A percentile compares a stretch with the other conserved stretches of the same genome.
phyloP scores from a whole-genome alignment of 2,888 invertebrate species.

The Polietes domitor region DNA sequence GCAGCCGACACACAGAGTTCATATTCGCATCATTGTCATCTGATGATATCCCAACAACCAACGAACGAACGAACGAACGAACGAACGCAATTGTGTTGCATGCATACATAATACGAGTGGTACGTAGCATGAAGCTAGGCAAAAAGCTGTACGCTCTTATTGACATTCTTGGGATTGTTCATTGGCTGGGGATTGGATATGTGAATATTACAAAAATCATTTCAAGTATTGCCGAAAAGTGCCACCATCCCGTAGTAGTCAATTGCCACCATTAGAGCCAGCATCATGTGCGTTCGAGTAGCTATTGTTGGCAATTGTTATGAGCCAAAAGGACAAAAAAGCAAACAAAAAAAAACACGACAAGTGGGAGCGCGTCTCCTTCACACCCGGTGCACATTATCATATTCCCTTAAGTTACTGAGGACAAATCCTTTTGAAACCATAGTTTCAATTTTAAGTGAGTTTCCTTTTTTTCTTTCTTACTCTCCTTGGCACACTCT shows the following conservation, averaged over 20 bases:
- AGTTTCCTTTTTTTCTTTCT: neutral
- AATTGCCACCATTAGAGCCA: constrained; percentile 1
- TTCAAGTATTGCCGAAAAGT: constrained; percentile 9
- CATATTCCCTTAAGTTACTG: constrained; percentile 26
- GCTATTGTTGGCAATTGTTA: constrained; percentile 23
- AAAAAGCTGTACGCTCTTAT: too few relatives aligned
- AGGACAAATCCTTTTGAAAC: constrained; percentile 58
- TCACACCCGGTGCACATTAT: constrained; percentile 2
- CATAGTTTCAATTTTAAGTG: constrained; percentile 50
- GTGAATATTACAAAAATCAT: constrained; percentile 27
- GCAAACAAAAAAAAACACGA: neutral
- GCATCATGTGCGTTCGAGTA: neutral
- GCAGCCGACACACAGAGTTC: constrained; percentile 37
- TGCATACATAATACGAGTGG: constrained; percentile 2
- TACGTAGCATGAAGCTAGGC: too few relatives aligned
- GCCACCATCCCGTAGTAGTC: neutral
- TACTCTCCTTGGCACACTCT: neutral
- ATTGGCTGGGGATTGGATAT: neutral
- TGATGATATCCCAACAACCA: neutral
- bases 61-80: too few relatives aligned
- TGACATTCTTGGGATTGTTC: too few relatives aligned
- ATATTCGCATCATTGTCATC: constrained; percentile 2
- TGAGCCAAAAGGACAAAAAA: constrained; percentile 3
- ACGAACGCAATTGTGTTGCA: neutral
- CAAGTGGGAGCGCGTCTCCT: constrained; percentile 1